These are phyloP conservation scores for Pantelozetes paolii DNA, from an alignment of 2,888 invertebrate genomes.

Conservation along the genomic window DNA sequence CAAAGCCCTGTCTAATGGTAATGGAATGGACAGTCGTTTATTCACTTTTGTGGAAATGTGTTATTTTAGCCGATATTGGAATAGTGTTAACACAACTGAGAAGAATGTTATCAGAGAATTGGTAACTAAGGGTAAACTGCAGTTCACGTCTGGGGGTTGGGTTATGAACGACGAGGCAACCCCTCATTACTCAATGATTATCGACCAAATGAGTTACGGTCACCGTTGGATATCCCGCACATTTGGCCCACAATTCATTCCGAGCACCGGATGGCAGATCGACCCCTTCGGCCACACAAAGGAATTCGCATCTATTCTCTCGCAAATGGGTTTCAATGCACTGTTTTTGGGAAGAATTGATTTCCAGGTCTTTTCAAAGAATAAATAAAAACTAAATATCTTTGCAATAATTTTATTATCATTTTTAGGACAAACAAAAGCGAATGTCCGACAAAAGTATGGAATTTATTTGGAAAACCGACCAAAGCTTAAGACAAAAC, in stretches of 20 bases:
- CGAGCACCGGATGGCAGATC: conserved; percentile 59
- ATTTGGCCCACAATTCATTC: conserved; percentile 54
- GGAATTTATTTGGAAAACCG: conserved; percentile 77
- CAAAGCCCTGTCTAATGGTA: conserved; percentile 66
- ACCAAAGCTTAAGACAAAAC: conserved; percentile 56
- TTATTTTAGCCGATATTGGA: conserved; percentile 83
- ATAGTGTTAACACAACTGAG: conserved; percentile 51
- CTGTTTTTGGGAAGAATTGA: conserved; percentile 53
- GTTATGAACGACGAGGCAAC: conserved; percentile 53
- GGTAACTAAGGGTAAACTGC: conserved; percentile 51
- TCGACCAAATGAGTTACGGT: conserved; percentile 16
- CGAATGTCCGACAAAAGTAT: conserved; percentile 62
- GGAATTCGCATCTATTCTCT: conserved; percentile 57
- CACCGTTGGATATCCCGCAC: not conserved
- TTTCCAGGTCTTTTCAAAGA: conserved; percentile 48
- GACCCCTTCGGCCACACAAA: conserved; percentile 82
- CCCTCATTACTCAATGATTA: conserved; percentile 15
- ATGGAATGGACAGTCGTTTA: conserved; percentile 52
- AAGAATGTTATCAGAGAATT: not conserved
- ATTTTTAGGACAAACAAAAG: conserved; percentile 58
- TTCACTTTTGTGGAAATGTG: conserved; percentile 84
- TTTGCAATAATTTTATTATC: not conserved
- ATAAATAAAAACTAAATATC: not conserved
- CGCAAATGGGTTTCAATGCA: conserved; percentile 50
- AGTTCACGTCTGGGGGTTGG: conserved; percentile 57